A percentile compares a stretch with the other conserved stretches of the same genome.
Evolutionary conservation across 1,140 invertebrate species (phyloP).

Genomic region (Drosophila mayri): DNA sequence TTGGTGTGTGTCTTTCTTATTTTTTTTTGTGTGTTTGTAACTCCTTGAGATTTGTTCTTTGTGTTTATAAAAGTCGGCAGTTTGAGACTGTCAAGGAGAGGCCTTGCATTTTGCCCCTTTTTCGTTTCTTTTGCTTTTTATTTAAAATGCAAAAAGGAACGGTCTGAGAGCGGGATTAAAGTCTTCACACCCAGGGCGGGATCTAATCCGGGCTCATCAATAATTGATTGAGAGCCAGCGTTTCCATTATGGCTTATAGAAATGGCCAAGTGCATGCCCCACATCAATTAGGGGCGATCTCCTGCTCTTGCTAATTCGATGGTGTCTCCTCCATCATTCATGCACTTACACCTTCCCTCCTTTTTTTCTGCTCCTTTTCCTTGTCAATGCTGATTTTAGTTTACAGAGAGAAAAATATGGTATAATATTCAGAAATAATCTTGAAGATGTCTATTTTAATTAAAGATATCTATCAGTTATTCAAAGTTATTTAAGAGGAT

Average conservation of each 20-base stretch:
- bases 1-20: neutral
- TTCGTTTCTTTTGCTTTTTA: conserved; percentile 14
- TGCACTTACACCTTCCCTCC: conserved; percentile 30
- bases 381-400: conserved; percentile 16
- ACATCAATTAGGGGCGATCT: conserved; percentile 45
- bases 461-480: neutral
- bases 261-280: conserved; percentile 23
- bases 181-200: conserved; percentile 35
- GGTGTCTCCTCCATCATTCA: conserved; percentile 45
- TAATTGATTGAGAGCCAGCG: conserved; percentile 50
- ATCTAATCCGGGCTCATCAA: conserved; percentile 49
- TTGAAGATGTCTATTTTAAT: too few relatives aligned
- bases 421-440: neutral
- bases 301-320: conserved; percentile 44
- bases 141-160: conserved; percentile 44
- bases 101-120: neutral
- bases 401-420: neutral
- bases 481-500: neutral
- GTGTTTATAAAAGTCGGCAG: conserved; percentile 5
- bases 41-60: conserved; percentile 29
- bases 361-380: neutral
- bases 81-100: conserved; percentile 11
- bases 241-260: conserved; percentile 45
- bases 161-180: conserved; percentile 33
- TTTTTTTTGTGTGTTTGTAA: conserved; percentile 1